phyloP scores from a whole-genome alignment of 2,113 vertebrate genomes.

The Zosterops pallidus region DNA sequence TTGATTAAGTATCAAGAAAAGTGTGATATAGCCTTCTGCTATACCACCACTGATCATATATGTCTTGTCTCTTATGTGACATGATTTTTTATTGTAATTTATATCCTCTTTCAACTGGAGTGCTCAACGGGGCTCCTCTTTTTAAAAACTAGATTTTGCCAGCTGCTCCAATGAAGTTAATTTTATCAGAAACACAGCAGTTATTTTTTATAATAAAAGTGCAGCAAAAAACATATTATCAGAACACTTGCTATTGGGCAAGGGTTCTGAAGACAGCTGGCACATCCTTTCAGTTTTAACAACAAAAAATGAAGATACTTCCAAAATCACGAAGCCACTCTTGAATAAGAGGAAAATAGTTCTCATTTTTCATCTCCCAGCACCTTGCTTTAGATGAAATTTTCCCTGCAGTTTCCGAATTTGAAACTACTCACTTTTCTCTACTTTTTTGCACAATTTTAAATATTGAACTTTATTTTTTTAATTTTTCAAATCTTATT shows the following conservation, averaged over 20 bases:
- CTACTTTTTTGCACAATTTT: neutral
- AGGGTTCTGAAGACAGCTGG: neutral
- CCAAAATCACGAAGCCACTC: neutral
- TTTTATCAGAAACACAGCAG: neutral
- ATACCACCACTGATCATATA: neutral
- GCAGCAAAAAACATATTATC: neutral
- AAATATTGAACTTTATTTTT: neutral
- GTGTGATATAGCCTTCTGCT: neutral
- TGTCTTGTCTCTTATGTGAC: neutral
- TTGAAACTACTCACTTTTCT: neutral
- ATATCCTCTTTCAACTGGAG: neutral
- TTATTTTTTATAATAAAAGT: slow-evolving; percentile 23
- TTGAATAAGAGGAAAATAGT: neutral
- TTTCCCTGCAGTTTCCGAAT: neutral
- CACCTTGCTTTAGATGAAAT: neutral
- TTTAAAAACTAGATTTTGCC: neutral
- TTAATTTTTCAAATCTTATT: neutral
- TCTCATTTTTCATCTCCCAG: neutral
- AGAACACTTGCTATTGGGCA: neutral
- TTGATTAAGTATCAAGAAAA: neutral
- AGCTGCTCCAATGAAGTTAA: slow-evolving; percentile 22
- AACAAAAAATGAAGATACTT: slow-evolving; percentile 5
- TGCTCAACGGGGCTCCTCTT: neutral
- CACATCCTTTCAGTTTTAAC: neutral
- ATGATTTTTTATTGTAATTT: slow-evolving; percentile 5